Percentiles rank a stretch among this genome's conserved stretches.
Conservation (phyloP, 2,113 vertebrate species). For the Oophaga pumilio region DNA sequence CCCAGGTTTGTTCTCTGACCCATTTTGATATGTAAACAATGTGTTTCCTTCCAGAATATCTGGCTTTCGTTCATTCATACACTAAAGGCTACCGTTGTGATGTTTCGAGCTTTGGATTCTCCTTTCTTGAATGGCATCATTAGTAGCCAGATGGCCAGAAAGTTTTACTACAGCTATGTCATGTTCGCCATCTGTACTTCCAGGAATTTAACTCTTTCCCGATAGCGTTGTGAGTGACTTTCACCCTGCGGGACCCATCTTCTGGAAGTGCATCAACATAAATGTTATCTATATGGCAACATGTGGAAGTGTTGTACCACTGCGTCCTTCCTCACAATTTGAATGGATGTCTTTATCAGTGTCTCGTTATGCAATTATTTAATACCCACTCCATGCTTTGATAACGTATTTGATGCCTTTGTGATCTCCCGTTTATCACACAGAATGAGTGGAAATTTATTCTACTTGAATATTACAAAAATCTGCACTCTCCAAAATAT, state of each 20-base stretch:
- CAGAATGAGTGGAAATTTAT: too few relatives aligned
- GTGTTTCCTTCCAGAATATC: neutral
- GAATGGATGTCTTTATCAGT: neutral
- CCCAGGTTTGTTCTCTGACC: too few relatives aligned
- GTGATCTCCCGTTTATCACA: neutral
- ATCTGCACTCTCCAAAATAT: too few relatives aligned
- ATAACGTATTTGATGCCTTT: neutral
- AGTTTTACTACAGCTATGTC: neutral
- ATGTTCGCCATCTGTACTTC: neutral
- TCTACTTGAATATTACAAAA: too few relatives aligned
- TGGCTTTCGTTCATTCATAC: neutral
- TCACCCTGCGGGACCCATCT: neutral
- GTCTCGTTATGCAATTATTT: neutral
- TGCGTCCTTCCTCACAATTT: neutral
- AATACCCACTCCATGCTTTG: neutral
- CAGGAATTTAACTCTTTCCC: neutral
- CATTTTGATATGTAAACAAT: too few relatives aligned
- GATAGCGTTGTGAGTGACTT: neutral
- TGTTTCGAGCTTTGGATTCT: neutral
- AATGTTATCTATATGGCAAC: neutral
- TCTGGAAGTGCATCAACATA: neutral
- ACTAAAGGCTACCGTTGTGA: neutral
- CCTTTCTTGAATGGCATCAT: neutral
- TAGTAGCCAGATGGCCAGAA: constrained; percentile 3
- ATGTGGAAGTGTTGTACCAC: neutral